Evolutionary conservation across 2,797 vertebrate genomes (phyloP).

Genomic region (Pantherophis vulpinus): DNA sequence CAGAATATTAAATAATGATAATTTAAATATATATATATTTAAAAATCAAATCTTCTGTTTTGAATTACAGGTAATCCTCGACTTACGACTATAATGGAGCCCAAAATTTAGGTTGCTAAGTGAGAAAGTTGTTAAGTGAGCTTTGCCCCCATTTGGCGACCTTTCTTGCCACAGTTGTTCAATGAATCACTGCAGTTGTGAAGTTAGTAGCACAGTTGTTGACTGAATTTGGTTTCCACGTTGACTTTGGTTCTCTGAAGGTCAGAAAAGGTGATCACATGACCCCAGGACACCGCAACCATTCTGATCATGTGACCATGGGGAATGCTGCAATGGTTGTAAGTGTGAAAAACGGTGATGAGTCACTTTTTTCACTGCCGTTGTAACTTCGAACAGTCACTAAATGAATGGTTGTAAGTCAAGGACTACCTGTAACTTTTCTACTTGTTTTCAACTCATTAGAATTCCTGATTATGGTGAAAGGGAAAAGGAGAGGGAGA

Average conservation of each 20-base stretch:
- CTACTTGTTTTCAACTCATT: not conserved
- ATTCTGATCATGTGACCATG: too few species aligned
- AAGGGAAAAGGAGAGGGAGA: too few species aligned
- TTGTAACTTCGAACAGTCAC: too few species aligned
- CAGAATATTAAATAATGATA: not conserved
- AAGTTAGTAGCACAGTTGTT: too few species aligned
- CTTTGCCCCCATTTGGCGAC: not conserved
- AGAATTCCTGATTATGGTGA: not conserved
- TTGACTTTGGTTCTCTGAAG: too few species aligned
- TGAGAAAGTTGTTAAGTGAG: not conserved
- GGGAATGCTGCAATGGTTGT: too few species aligned
- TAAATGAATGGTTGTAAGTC: too few species aligned
- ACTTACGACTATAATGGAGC: not conserved
- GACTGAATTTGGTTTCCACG: too few species aligned
- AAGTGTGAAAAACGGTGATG: too few species aligned
- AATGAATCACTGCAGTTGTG: not conserved
- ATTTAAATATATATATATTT: not conserved
- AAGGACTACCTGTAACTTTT: not conserved
- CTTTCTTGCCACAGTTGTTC: not conserved
- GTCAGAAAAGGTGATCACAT: too few species aligned
- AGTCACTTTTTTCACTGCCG: too few species aligned
- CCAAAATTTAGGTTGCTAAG: not conserved
- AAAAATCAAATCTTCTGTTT: not conserved
- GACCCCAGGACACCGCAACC: too few species aligned
- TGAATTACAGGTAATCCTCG: not conserved